Evolutionary conservation across 1,140 invertebrate genomes (phyloP).

Genomic region (Heterodera schachtii): DNA sequence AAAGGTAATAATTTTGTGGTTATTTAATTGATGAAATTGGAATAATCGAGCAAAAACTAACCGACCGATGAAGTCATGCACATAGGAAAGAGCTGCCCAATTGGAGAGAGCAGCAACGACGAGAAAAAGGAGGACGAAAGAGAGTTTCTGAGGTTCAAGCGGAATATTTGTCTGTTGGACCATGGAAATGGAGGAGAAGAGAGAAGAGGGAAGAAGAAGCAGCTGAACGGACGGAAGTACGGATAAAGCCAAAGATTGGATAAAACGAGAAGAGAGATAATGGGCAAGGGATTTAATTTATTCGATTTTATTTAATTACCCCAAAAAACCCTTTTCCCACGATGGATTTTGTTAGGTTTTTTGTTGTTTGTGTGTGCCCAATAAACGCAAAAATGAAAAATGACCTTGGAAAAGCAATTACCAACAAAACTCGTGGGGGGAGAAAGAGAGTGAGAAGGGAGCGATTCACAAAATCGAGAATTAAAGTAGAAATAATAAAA

Average conservation of each 20-base stretch:
- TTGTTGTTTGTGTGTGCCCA: no score
- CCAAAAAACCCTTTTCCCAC: not conserved
- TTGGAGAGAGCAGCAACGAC: slow-evolving; percentile 58
- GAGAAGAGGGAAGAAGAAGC: not conserved
- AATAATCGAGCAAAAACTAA: slow-evolving; percentile 34
- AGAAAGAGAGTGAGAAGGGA: no score
- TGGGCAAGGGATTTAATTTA: no score
- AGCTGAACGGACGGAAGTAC: slow-evolving; percentile 1
- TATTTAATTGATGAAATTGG: not conserved
- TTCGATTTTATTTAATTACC: not conserved
- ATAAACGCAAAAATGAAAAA: no score
- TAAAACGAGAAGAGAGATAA: no score
- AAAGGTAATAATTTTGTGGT: no score
- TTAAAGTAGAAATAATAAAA: no score
- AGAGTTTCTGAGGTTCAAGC: slow-evolving; percentile 44
- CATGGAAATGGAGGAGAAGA: not conserved
- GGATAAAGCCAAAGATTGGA: no score
- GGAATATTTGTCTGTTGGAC: slow-evolving; percentile 25
- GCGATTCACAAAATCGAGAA: no score
- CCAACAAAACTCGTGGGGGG: no score
- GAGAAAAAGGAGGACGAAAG: slow-evolving; percentile 43
- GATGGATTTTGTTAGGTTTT: no score
- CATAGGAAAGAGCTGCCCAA: slow-evolving; percentile 61
- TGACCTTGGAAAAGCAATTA: no score
- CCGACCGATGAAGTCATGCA: slow-evolving; percentile 63